Base-by-base conservation (phyloP, 2,113 vertebrate species). In the Cygnus buccinator region DNA sequence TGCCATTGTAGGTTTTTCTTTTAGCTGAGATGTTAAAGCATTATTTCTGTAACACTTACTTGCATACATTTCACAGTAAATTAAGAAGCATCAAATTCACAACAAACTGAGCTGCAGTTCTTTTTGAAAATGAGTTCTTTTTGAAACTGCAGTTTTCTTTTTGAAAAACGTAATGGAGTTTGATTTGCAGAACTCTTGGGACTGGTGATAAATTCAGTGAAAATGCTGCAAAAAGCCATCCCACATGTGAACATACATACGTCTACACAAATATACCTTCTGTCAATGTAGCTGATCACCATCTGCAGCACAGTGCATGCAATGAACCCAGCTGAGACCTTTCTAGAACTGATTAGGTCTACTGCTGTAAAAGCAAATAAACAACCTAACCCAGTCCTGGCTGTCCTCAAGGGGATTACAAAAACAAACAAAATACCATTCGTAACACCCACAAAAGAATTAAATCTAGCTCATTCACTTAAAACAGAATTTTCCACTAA, bases 231-330 rank as follows among this genome's bases (percentile, higher is more conserved):
- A 68, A 20, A 28, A 46, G 17, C 43, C 39, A 65, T 46, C 9
- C 33, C 2, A 7, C 25, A 7, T 21, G 9, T 26, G 41, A 66
- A 33, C 39, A 79, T 17, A 62, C 33, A 6, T 10, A 11, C 16
- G 4, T 5, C 31, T 25, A 44, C 8, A n/a, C 28, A 35, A 90
- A 83, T 67, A 85, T 35, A 39, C 52, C 58, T 52, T 10, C 20
- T 23, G 19, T 7, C 3, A 2, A 59, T 15, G 22, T 4, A 71
- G 46, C 28, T 0, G 0, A 72, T 19, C 6, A 55, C 9, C 1
- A 1, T 13, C 67, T 37, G 11, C 6, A 72, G 19, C 25, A 52
- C 1, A 1, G 16, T 13, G 9, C 1, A 1, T 16, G 31, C 21
- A 71, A 86, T 5, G 54, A 75, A 35, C 20, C 28, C 61, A 50